Conservation (phyloP, 2,797 vertebrate species). For the Lateolabrax maculatus region DNA sequence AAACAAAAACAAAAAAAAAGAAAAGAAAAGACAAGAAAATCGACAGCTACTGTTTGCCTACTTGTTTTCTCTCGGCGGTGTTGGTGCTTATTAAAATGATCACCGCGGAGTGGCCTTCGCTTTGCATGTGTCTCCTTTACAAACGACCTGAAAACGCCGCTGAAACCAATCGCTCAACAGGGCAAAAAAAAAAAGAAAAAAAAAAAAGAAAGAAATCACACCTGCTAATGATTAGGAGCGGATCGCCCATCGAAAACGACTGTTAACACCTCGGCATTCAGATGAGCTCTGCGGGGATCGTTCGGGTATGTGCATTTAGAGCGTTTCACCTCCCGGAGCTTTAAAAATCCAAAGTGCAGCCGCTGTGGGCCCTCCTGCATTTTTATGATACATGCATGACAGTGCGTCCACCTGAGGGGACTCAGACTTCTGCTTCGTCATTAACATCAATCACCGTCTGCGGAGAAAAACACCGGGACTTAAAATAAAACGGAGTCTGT, state of each 20-base stretch:
- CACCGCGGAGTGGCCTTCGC: constrained; percentile 12
- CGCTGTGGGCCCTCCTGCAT: not conserved
- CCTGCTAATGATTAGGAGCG: constrained; percentile 77
- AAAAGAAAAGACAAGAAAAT: too few species aligned
- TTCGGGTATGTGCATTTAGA: constrained; percentile 42
- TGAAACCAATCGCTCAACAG: constrained; percentile 45
- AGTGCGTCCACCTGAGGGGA: not conserved
- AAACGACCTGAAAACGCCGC: constrained; percentile 64
- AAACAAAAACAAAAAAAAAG: not conserved
- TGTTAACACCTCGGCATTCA: constrained; percentile 68
- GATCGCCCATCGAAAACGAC: constrained; percentile 72
- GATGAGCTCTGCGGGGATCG: constrained; percentile 32
- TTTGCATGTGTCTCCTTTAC: constrained; percentile 72
- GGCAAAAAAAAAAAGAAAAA: too few species aligned
- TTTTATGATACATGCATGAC: not conserved
- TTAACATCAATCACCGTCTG: not conserved
- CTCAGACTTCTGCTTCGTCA: not conserved
- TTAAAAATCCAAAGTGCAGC: constrained; percentile 9
- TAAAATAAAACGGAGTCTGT: not conserved
- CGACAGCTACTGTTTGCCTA: constrained; percentile 28
- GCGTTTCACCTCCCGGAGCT: constrained; percentile 38
- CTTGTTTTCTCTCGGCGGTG: constrained; percentile 40
- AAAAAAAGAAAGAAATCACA: too few species aligned
- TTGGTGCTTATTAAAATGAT: constrained; percentile 65
- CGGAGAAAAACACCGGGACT: not conserved